Percentiles rank a stretch among this genome's conserved stretches.
Conservation (phyloP, 2,797 vertebrate species). For the Neosalanx taihuensis region DNA sequence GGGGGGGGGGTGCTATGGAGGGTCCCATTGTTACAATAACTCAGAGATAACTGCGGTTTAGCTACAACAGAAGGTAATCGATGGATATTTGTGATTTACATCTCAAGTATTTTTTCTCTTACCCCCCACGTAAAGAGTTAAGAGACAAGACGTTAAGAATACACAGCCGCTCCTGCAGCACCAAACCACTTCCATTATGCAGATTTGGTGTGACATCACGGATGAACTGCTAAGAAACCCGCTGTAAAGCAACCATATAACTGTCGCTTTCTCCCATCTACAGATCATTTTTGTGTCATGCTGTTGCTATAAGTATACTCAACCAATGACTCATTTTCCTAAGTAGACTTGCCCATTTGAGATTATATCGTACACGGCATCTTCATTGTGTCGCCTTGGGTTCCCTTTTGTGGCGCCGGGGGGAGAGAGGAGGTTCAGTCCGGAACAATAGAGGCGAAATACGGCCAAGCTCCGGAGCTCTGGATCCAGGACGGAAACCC, state of each 20-base stretch:
- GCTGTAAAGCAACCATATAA: constrained; percentile 28
- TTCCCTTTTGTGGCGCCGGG: constrained; percentile 38
- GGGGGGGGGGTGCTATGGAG: constrained; percentile 13
- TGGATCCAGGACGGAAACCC: constrained; percentile 29
- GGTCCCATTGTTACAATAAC: constrained; percentile 22
- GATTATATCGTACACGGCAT: constrained; percentile 5
- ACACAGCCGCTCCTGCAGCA: constrained; percentile 3
- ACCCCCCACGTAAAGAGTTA: neutral
- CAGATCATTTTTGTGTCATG: constrained; percentile 28
- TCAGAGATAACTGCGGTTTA: neutral
- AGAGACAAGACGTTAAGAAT: constrained; percentile 1
- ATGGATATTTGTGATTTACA: neutral
- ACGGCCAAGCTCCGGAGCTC: constrained; percentile 39
- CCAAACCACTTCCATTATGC: constrained; percentile 32
- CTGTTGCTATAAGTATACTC: constrained; percentile 15
- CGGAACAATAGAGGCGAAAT: constrained; percentile 57
- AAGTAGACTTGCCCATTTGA: neutral
- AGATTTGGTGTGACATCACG: constrained; percentile 57
- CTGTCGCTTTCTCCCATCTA: constrained; percentile 21
- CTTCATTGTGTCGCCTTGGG: constrained; percentile 28
- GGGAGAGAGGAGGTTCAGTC: constrained; percentile 31
- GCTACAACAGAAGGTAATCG: neutral
- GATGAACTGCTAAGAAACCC: constrained; percentile 34
- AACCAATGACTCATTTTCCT: constrained; percentile 1
- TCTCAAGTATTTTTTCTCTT: neutral